Base-by-base conservation (phyloP, 2,888 invertebrate species). In the Entomobrya proxima region DNA sequence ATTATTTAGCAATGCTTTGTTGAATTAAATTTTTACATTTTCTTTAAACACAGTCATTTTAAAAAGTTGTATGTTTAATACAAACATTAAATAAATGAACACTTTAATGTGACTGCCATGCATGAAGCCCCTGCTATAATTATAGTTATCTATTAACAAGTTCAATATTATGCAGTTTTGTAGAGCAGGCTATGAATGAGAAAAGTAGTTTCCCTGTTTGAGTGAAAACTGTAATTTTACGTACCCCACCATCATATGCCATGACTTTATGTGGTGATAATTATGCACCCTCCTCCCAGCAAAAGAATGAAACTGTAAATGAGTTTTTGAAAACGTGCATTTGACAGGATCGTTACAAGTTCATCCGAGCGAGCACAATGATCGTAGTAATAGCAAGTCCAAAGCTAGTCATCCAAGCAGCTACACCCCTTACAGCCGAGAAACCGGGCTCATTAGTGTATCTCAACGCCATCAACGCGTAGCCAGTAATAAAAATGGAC, bases 321-420 rank as follows among this genome's bases (percentile, higher is more conserved):
- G 44, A 72, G 50, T 47, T 72, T 72, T 47, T 72, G 47, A n/a
- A 72, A 40, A 50, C 69, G 7, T 72, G 72, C 27, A 21, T 72
- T 72, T 82, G 64, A 82, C 50, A 82, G 82, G 82, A 47, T 50
- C 61, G 15, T 35, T 75, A n/a, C 55, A 75, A n/a, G 44, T 18
- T 11, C 64, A 44, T 61, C 58, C 83, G 24, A 83, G 47, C 79
- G 80, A 84, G 35, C 79, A 61, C 32, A 24, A 83, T 67, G 32
- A 79, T 32, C 11, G 44, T 40, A 15, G n/a, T 61, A 30, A 24
- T 9, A 77, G 32, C 61, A 78, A 52, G 40, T 2, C 37, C 6
- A 55, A 24, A 32, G 5, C 52, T 67, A 27, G 52, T 69, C 52
- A 55, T 2, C 55, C 52, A 55, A 74, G 47, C 58, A 32, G 18